phyloP scores from a whole-genome alignment of 2,888 invertebrate species.

The Gibbula magus region DNA sequence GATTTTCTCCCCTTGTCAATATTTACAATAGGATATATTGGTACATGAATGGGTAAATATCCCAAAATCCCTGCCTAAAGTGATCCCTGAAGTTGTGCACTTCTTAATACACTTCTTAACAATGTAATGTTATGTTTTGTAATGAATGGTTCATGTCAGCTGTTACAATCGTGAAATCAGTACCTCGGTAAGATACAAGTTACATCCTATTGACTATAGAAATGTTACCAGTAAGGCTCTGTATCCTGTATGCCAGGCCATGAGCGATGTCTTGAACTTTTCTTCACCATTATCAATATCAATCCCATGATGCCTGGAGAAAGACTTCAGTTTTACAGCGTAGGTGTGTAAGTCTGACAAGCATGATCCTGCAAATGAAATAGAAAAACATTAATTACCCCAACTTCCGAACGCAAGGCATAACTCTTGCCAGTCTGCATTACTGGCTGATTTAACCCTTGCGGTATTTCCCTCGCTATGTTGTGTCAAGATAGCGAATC shows the following conservation, averaged over 20 bases:
- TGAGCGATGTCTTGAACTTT: slow-evolving; percentile 39
- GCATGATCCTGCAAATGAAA: slow-evolving; percentile 46
- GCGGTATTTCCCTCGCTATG: too few relatives aligned
- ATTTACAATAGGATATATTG: too few relatives aligned
- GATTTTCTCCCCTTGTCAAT: too few relatives aligned
- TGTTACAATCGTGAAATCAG: background rate
- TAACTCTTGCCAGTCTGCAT: too few relatives aligned
- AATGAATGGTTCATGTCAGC: too few relatives aligned
- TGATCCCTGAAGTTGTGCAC: background rate
- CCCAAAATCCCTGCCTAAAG: too few relatives aligned
- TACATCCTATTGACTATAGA: too few relatives aligned
- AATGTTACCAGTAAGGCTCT: slow-evolving; percentile 51
- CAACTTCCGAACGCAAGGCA: too few relatives aligned
- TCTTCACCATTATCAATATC: slow-evolving; percentile 32
- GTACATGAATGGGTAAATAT: too few relatives aligned
- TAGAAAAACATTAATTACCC: background rate
- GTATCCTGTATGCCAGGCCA: slow-evolving; percentile 56
- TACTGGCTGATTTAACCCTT: too few relatives aligned
- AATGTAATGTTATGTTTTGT: background rate
- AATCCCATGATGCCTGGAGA: slow-evolving; percentile 39
- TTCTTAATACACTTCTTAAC: background rate
- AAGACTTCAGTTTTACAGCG: slow-evolving; percentile 37
- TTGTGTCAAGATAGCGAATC: too few relatives aligned
- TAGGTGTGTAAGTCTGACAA: slow-evolving; percentile 41
- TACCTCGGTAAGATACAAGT: background rate